Base-by-base conservation (phyloP, 2,888 invertebrate species). In the Hartigia nigra region DNA sequence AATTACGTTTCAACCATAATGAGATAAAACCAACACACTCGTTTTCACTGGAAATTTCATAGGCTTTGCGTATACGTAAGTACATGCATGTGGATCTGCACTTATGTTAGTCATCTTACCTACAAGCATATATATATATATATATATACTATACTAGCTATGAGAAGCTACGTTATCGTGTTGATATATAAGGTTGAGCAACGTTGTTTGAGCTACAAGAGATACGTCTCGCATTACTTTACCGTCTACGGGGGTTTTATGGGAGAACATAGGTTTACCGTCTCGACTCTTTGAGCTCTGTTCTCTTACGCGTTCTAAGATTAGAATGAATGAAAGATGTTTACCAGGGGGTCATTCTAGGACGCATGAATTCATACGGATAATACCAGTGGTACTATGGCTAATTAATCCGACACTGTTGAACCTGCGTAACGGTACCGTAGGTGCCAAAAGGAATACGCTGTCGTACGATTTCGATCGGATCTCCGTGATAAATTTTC, bases 111-210 rank as follows among this genome's bases (percentile, higher is more conserved):
- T 9, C 23, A 9, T 14, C 55, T 5, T 55, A 55, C 55, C 55
- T 55, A 55, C 23, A 9, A 55, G 35, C 35, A 35, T 35, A 35
- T 9, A 39, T 12, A 39, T 12, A 39, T 14, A 36, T 9, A 37
- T 12, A 77, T 81, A 79, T 76, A 78, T 81, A 79, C 78, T 78
- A 74, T 76, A 76, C 39, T 14, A 31, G 23, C 35, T 39, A 32
- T 14, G 75, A 75, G 75, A 75, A 78, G 69, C 31, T 76, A 74
- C 76, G 77, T 81, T 81, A 83, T 83, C 83, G 76, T 76, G 55
- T 75, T 37, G 79, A 82, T 83, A 79, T 77, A 37, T 37, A 80
- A 78, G 55, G 74, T 78, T 76, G 76, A 80, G 81, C 77, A 81
- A 79, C 76, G 70, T 77, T 79, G 79, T 79, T 39, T 14, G 74